Evolutionary conservation across 1,140 invertebrate species (phyloP), one percentile per base, ranked within the genome.

Genomic region (Scaptomyza graminum): DNA sequence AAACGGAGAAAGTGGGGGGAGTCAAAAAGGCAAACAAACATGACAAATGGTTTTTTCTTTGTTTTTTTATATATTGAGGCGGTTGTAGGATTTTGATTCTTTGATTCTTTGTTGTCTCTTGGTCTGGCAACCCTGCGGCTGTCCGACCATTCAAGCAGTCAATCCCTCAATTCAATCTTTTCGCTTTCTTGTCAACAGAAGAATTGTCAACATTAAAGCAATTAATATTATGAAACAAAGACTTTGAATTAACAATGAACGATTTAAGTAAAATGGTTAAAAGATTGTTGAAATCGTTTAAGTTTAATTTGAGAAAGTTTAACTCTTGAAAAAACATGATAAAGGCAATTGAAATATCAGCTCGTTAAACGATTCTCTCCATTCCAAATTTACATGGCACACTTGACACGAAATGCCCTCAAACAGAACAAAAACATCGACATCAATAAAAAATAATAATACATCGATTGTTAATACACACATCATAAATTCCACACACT

Each of bases 391-490:
- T 88, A 84, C 83, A 88, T 88, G 69, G 51, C 60, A 78, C 55
- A 78, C 74, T 81, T 59, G 56, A 84, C 55, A 9, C 71, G 47
- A 51, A 34, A 47, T 46, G 41, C 56, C n/a, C 43, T n/a, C 31
- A 49, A n/a, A n/a, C n/a, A 37, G 18, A 44, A 57, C 41, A 31
- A 25, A 25, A 25, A 25, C 25, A 25, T 25, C 2, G 5, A 5
- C 25, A 25, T 2, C 25, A 25, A 25, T 25, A 25, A 11, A 65
- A 50, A 83, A 76, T 76, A 74, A 83, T 74, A 50, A 55, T 52
- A 11, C 34, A 5, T 41, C 79, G 60, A 80, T 88, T 88, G 84
- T 79, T 83, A 79, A 84, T 88, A 89, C 84, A 88, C 84, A 88
- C 84, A 75, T 88, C 84, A 88, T 88, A 88, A 89, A 88, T 88